Evolutionary conservation across 1,140 invertebrate species (phyloP).

Genomic region (Helicorthomorpha holstii): DNA sequence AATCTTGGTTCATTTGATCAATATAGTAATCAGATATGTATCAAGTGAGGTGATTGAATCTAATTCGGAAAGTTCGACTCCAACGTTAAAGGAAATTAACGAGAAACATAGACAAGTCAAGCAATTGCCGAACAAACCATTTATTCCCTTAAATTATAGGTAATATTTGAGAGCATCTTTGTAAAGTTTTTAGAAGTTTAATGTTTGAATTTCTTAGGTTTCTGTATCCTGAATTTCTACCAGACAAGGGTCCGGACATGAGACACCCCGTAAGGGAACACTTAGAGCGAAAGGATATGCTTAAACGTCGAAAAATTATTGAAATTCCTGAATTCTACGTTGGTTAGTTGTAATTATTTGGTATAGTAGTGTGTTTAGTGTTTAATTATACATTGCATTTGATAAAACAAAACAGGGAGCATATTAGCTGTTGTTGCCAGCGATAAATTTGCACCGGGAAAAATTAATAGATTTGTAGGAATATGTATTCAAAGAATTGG

Average conservation of each 20-base stretch:
- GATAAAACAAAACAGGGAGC: slow-evolving; percentile 60
- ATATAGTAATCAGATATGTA: too few relatives aligned
- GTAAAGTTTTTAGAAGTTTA: too few relatives aligned
- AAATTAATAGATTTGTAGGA: slow-evolving; percentile 79
- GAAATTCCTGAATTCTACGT: slow-evolving; percentile 96
- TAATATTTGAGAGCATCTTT: too few relatives aligned
- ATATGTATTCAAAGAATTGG: slow-evolving; percentile 79
- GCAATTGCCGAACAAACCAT: too few relatives aligned
- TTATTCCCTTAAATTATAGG: too few relatives aligned
- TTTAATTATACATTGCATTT: too few relatives aligned
- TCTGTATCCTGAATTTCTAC: slow-evolving; percentile 87
- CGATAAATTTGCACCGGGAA: slow-evolving; percentile 68
- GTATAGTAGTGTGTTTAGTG: background rate
- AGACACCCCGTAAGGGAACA: slow-evolving; percentile 70
- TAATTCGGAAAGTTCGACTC: too few relatives aligned
- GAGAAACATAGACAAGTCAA: too few relatives aligned
- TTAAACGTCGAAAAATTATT: slow-evolving; percentile 58
- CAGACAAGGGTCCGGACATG: slow-evolving; percentile 56
- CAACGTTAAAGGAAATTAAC: too few relatives aligned
- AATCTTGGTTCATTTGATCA: too few relatives aligned
- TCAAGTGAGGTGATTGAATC: too few relatives aligned
- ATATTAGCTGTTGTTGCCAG: slow-evolving; percentile 81
- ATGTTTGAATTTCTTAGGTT: too few relatives aligned
- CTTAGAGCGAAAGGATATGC: slow-evolving; percentile 82
- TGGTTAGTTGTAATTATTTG: slow-evolving; percentile 36